These are phyloP conservation scores for Tupaia chinensis DNA, from an alignment of 2,113 vertebrate genomes.

Conservation along the genomic window DNA sequence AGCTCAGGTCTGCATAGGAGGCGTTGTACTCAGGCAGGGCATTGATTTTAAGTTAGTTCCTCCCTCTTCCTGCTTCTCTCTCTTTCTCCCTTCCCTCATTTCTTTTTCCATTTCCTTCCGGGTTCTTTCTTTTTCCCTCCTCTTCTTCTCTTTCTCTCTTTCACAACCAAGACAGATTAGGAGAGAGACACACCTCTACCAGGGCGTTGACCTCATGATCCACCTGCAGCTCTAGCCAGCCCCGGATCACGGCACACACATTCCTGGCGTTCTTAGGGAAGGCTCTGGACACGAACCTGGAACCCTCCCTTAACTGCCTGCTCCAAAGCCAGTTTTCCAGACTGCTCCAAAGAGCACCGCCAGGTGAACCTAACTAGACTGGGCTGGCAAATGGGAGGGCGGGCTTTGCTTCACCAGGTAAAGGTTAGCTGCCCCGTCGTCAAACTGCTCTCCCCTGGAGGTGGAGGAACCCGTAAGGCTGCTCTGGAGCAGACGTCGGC, in stretches of 20 bases:
- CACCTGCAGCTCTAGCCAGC: too few species aligned
- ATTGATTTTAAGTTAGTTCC: too few species aligned
- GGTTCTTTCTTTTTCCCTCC: too few species aligned
- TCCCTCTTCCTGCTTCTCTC: not conserved
- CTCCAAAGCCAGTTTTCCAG: not conserved
- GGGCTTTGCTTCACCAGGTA: not conserved
- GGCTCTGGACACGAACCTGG: not conserved
- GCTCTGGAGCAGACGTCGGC: not conserved
- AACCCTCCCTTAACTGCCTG: not conserved
- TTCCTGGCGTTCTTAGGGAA: too few species aligned
- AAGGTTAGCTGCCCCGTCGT: fast-evolving
- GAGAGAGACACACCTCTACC: too few species aligned
- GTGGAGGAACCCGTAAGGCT: not conserved
- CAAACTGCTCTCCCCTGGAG: not conserved
- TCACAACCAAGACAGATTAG: too few species aligned
- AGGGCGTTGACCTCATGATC: too few species aligned
- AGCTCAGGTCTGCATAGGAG: not conserved
- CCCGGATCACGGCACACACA: too few species aligned
- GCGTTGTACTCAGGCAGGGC: too few species aligned
- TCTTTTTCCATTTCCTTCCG: too few species aligned
- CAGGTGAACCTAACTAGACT: not conserved
- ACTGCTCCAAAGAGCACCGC: fast-evolving
- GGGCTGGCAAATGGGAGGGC: not conserved
- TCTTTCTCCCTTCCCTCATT: too few species aligned
- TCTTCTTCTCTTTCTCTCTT: too few species aligned